These are phyloP conservation scores for Pteria penguin DNA, from an alignment of 2,888 invertebrate species.

Conservation along the genomic window DNA sequence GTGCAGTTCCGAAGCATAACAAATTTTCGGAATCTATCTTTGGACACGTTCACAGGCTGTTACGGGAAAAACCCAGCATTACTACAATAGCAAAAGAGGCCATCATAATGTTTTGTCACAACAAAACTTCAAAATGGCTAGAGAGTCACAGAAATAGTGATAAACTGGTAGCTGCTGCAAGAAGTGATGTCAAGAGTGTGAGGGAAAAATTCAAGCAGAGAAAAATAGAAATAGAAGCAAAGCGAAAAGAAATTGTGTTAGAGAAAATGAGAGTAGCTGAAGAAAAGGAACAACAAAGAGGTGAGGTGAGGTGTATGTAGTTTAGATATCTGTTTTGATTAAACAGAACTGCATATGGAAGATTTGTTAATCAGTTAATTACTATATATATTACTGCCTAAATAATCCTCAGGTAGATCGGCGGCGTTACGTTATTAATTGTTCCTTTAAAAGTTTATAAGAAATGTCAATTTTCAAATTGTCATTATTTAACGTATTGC, in stretches of 20 bases:
- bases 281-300: not conserved
- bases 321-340: too few species aligned
- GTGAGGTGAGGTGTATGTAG: too few species aligned
- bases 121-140: conserved; percentile 19
- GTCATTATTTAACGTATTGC: too few species aligned
- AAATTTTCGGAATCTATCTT: too few species aligned
- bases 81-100: conserved; percentile 11
- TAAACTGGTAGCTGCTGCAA: not conserved
- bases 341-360: too few species aligned
- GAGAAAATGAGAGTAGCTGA: conserved; percentile 30
- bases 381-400: too few species aligned
- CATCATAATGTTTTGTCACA: conserved; percentile 12
- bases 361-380: too few species aligned
- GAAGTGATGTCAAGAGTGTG: conserved; percentile 5
- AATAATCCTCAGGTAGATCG: too few species aligned
- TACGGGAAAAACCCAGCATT: not conserved
- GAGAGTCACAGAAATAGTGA: not conserved
- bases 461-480: too few species aligned
- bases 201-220: conserved; percentile 15
- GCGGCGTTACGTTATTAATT: too few species aligned
- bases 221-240: conserved; percentile 15
- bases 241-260: conserved; percentile 26
- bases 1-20: too few species aligned
- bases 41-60: conserved; percentile 3
- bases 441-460: too few species aligned